Base-by-base conservation (phyloP, 2,113 vertebrate genomes). In the Corynorhinus townsendii region DNA sequence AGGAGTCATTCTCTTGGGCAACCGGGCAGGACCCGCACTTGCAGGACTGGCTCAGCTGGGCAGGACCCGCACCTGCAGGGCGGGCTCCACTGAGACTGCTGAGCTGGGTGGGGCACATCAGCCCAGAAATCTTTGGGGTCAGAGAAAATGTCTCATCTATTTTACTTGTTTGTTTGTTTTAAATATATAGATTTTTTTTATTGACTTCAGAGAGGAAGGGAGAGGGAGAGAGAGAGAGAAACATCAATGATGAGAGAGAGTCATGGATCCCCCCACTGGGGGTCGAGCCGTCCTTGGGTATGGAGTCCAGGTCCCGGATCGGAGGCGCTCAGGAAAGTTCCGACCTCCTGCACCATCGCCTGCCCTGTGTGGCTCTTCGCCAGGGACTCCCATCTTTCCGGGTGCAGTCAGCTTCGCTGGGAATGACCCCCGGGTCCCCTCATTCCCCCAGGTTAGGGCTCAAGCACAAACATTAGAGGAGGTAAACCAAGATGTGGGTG, bases 361-460 rank as follows among this genome's bases (percentile, higher is more conserved):
- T 4, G 14, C 14, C 43, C 43, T 4, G 14, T 7, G 7, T 3
- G 2, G 4, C 4, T 47, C 40, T 30, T 14, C 15, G 17, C 72
- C 43, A 47, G 3, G 40, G 72, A 16, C 38, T 6, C 24, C 40
- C 4, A 11, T 16, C 71, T 73, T 15, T 19, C 3, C 6, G 30
- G 30, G 14, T 1, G 12, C 30, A 16, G 28, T 66, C 14, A 19
- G 33, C 64, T 66, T 6, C 0, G 5, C 64, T 59, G 22, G 56
- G 56, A 59, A 59, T 26, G 2, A 9, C 22, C 22, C 52, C 56
- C 22, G 0, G 56, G 9, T 8, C 56, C 56, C 9, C 22, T 3
- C 7, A 20, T 8, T 1, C 54, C 10, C 26, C 24, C 24, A 62
- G 59, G 59, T 4, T 11, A 28, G 59, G 59, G 59, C 11, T 11